Conservation (phyloP, 2,113 vertebrate genomes). For the Nycticebus coucang region DNA sequence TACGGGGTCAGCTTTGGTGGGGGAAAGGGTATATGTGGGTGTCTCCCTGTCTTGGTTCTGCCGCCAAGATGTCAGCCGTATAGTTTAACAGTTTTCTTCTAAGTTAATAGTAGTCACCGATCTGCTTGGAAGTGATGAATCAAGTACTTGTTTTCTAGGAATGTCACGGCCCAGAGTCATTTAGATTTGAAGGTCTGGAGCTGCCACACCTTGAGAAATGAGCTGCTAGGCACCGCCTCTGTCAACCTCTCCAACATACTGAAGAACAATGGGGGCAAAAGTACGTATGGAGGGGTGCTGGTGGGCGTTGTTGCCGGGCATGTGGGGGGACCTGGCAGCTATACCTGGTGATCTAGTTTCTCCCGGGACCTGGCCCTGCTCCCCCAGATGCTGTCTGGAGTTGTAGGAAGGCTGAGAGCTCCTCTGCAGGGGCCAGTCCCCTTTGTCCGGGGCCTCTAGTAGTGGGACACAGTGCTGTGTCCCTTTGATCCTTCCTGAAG, state of each 20-base stretch:
- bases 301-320: neutral
- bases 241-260: constrained; percentile 91
- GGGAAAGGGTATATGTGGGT: neutral
- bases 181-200: constrained; percentile 97
- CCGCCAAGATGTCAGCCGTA: neutral
- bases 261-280: constrained; percentile 91
- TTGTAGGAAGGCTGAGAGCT: neutral
- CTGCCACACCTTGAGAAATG: constrained; percentile 95
- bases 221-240: constrained; percentile 93
- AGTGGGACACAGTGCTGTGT: neutral
- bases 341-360: neutral
- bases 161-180: constrained; percentile 94
- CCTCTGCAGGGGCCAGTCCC: neutral
- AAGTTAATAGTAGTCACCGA: neutral
- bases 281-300: constrained; percentile 80
- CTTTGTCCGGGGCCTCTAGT: neutral
- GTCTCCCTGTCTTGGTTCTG: neutral
- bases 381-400: neutral
- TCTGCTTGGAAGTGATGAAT: constrained; percentile 22
- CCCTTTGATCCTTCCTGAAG: neutral
- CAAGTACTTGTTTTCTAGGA: constrained; percentile 84
- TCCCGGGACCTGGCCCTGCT: neutral
- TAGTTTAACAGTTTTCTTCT: constrained; percentile 29
- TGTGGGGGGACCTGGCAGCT: neutral
- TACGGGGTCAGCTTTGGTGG: neutral